Conservation (phyloP, 53 echinoderm and acorn worm genomes). For the Apostichopus leukothele region DNA sequence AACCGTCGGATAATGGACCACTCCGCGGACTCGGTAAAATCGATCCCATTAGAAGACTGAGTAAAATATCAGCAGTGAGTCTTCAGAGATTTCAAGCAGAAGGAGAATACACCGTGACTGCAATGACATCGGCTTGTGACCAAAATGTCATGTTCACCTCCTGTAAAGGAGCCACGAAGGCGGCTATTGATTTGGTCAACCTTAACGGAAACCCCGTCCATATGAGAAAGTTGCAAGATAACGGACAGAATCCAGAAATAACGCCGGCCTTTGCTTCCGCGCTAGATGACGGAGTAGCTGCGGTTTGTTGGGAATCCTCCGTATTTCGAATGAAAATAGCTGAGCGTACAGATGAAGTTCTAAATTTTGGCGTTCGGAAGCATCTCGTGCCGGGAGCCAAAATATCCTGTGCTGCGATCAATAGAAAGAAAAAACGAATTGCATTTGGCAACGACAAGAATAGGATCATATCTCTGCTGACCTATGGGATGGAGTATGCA, state of each 20-base stretch:
- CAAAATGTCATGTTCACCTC: slow-evolving; percentile 4
- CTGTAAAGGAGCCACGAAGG: slow-evolving; percentile 19
- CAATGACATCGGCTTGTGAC: not conserved
- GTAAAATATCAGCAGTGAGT: not conserved
- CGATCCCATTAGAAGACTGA: not conserved
- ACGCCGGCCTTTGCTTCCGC: slow-evolving; percentile 1
- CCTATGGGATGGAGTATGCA: not conserved
- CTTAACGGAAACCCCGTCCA: slow-evolving; percentile 21
- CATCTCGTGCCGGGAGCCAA: slow-evolving; percentile 14
- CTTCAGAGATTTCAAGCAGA: not conserved
- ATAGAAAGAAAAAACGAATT: not conserved
- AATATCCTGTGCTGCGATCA: not conserved
- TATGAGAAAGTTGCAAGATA: slow-evolving; percentile 31
- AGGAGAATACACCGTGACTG: not conserved
- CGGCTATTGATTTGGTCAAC: slow-evolving; percentile 14
- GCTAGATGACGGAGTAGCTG: not conserved
- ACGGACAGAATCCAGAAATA: not conserved
- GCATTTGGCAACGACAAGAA: slow-evolving; percentile 24
- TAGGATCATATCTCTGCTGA: slow-evolving; percentile 7
- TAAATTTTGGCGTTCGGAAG: not conserved
- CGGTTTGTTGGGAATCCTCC: slow-evolving; percentile 19
- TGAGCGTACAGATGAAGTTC: not conserved
- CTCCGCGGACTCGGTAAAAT: slow-evolving; percentile 4
- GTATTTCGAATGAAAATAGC: slow-evolving; percentile 8
- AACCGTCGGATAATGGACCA: not conserved